phyloP scores from a whole-genome alignment of 2,797 vertebrate genomes.

The Myotis vivesi region DNA sequence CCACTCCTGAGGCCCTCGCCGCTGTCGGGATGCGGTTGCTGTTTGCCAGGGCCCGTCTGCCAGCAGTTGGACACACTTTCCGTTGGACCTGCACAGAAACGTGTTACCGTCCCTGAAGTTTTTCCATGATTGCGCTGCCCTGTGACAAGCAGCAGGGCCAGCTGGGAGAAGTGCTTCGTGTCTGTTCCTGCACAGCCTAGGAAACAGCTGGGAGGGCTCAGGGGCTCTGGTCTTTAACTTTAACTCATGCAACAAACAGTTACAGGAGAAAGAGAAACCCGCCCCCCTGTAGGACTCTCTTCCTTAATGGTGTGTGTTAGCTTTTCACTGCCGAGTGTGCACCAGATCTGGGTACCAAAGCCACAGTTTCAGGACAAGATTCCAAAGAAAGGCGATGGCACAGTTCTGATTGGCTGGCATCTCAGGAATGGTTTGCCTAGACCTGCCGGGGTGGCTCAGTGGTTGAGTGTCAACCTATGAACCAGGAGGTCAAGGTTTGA shows the following conservation, averaged over 20 bases:
- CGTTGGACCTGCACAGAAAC: slow-evolving; percentile 38
- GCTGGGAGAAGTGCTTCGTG: not conserved
- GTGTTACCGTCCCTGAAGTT: not conserved
- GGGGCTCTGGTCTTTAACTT: not conserved
- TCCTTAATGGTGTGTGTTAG: not conserved
- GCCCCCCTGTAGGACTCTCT: not conserved
- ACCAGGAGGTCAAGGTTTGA: too few relatives aligned
- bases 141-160: not conserved
- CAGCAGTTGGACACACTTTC: slow-evolving; percentile 46
- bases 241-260: not conserved
- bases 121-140: not conserved
- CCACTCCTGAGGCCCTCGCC: not conserved
- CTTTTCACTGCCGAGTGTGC: not conserved
- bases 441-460: not conserved
- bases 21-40: not conserved
- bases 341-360: slow-evolving; percentile 21
- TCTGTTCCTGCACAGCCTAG: not conserved
- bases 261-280: not conserved
- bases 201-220: not conserved
- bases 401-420: slow-evolving; percentile 11
- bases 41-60: slow-evolving; percentile 1
- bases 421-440: slow-evolving; percentile 38
- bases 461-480: too few relatives aligned
- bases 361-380: slow-evolving; percentile 36
- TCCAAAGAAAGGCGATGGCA: slow-evolving; percentile 16